Base-by-base conservation (phyloP, 1,140 invertebrate species). In the Saccostrea cuccullata region DNA sequence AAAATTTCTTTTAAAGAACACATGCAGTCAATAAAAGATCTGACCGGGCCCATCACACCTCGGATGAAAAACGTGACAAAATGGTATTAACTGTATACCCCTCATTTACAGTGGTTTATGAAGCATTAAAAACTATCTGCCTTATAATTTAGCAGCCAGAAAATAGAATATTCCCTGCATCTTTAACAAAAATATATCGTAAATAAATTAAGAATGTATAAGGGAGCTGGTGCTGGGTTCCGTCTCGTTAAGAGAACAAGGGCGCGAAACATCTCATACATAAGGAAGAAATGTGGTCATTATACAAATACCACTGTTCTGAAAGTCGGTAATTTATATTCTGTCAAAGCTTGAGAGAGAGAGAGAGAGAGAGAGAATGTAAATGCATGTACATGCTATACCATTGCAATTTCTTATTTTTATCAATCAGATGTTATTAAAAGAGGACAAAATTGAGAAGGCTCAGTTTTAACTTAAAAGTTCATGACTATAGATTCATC, bases 71-170 rank as follows among this genome's bases (percentile, higher is more conserved):
- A n/a, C 67, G 67, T 73, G 23, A 13, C 4, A n/a, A 73, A 73
- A 73, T 23, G 3, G 26, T 73, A 60, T 73, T 73, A 73, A 73
- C 67, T 73, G 8, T 73, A 73, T 73, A 73, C 67, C 67, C 67
- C 26, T 23, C 23, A 73, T 73, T 73, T 73, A 73, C 13, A 9
- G 67, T 30, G 26, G 67, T 73, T 73, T 73, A 73, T 73, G 67
- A 73, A 73, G 67, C 67, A 73, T 23, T 13, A 73, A 73, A 26
- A 36, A 30, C 30, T 36, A 30, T n/a, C 67, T 73, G 67, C 67
- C 67, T 73, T 73, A 73, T 73, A 73, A 73, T 73, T 73, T 30
- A 73, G 26, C 67, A 73, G 20, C 26, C 20, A n/a, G 8, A 73
- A 73, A 73, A 73, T 73, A 23, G 67, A 73, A 73, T 13, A 73